Evolutionary conservation across 2,797 vertebrate genomes (phyloP), one percentile per base, ranked within the genome.

Genomic region (Megalops cyprinoides): DNA sequence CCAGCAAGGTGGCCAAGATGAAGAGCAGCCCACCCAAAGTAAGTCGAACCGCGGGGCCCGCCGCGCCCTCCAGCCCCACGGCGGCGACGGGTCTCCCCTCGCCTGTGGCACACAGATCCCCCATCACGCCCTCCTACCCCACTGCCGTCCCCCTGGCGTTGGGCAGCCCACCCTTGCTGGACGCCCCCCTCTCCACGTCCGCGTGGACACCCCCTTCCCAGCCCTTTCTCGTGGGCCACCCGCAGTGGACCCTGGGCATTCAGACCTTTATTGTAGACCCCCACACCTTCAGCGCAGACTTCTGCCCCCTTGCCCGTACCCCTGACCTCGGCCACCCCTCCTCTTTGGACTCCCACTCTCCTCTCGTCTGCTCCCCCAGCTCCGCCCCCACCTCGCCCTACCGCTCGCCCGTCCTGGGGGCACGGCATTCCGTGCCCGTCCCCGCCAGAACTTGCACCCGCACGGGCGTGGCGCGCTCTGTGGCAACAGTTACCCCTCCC

Each of bases 11-110:
- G 82, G 94, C 96, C 88, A 97, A 94, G 94, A 97, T 96, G 89
- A 98, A 93, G 94, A 96, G 96, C 94, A 96, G 96, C 95, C 95
- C 97, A 83, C 96, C 97, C 93, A 99, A 99, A 98, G 98, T 99
- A 98, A 98, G 98, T 97, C 84, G 87, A 91, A 92, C 92, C 92
- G 92, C 91, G 82, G 90, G 89, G 84, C 88, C 91, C 88, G 94
- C 93, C 86, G 90, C 94, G 89, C 93, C 95, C 90, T 90, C 82
- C 74, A 86, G 85, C 78, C 89, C 85, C 53, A 84, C 82, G 48
- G 48, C 81, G 31, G 62, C 79, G 39, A 67, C 76, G 78, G 79
- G 39, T 49, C 79, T 49, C 73, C 2, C 85, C 25, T 37, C 91
- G 25, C 86, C 71, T 71, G 78, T 84, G 76, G 79, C 78, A 42